Evolutionary conservation across 2,797 vertebrate species (phyloP).

Genomic region (Ctenopoma multispine): DNA sequence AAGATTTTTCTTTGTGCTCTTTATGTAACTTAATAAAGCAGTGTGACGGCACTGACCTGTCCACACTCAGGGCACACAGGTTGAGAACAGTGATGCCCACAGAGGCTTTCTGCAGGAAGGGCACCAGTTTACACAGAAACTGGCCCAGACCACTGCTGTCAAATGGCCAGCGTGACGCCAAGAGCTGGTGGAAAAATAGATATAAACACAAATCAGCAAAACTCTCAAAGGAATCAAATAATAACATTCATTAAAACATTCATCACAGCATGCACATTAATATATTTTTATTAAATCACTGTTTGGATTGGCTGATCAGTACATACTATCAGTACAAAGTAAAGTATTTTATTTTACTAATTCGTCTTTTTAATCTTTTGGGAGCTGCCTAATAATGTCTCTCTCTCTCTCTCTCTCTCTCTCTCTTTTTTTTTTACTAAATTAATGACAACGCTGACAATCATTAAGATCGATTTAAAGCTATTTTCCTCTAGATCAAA

Average conservation of each 20-base stretch:
- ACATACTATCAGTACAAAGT: not conserved
- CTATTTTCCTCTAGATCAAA: slow-evolving; percentile 8
- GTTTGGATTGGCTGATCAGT: not conserved
- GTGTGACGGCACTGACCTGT: slow-evolving; percentile 87
- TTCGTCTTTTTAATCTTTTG: slow-evolving; percentile 3
- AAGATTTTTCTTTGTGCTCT: not conserved
- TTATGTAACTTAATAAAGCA: not conserved
- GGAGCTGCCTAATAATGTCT: slow-evolving; percentile 1
- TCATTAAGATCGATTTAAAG: slow-evolving; percentile 27
- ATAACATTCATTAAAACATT: not conserved
- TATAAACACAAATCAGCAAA: not conserved
- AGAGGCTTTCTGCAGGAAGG: slow-evolving; percentile 97
- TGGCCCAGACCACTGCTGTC: slow-evolving; percentile 83
- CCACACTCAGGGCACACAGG: slow-evolving; percentile 96
- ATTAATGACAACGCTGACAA: slow-evolving; percentile 1
- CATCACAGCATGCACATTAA: not conserved
- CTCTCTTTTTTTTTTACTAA: not conserved
- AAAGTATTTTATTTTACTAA: not conserved
- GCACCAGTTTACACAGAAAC: slow-evolving; percentile 93
- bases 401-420: too few relatives aligned
- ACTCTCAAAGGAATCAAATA: not conserved
- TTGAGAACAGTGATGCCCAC: slow-evolving; percentile 98
- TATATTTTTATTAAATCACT: not conserved
- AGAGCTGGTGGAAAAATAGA: slow-evolving; percentile 83
- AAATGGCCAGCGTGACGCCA: slow-evolving; percentile 89